These are phyloP conservation scores for Acanthurus tractus DNA, from an alignment of 2,797 vertebrate species.

Conservation along the genomic window DNA sequence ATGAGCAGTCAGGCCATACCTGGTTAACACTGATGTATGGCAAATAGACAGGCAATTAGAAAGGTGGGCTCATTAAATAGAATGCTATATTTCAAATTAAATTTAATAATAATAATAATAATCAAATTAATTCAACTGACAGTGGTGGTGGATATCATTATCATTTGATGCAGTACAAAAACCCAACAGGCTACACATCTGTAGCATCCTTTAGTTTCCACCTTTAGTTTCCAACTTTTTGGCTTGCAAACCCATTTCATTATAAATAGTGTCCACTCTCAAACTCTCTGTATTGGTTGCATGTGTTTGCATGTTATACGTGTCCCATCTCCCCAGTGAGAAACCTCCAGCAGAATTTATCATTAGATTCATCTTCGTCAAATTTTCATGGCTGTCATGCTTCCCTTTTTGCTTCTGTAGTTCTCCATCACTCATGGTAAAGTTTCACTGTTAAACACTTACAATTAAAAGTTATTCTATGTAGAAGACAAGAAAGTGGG, in stretches of 20 bases:
- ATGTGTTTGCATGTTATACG: not conserved
- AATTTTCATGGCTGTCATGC: not conserved
- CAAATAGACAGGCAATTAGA: no score
- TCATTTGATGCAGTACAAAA: not conserved
- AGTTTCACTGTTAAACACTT: not conserved
- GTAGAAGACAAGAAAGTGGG: not conserved
- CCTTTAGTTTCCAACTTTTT: not conserved
- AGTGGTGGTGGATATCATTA: not conserved
- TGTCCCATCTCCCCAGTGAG: no score
- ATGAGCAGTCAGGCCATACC: no score
- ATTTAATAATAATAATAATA: no score
- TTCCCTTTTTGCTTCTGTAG: not conserved
- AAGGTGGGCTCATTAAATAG: no score
- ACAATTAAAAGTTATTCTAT: not conserved
- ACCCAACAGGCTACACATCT: not conserved
- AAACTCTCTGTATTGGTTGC: not conserved
- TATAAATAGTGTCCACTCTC: no score
- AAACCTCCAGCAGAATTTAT: not conserved
- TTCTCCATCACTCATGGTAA: not conserved
- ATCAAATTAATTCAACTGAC: not conserved
- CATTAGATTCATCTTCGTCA: not conserved
- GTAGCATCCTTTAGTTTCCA: not conserved
- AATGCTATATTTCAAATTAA: no score
- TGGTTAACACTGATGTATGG: no score
- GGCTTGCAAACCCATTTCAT: not conserved